Evolutionary conservation across 2,888 invertebrate genomes (phyloP).

Genomic region (Halictus ligatus): DNA sequence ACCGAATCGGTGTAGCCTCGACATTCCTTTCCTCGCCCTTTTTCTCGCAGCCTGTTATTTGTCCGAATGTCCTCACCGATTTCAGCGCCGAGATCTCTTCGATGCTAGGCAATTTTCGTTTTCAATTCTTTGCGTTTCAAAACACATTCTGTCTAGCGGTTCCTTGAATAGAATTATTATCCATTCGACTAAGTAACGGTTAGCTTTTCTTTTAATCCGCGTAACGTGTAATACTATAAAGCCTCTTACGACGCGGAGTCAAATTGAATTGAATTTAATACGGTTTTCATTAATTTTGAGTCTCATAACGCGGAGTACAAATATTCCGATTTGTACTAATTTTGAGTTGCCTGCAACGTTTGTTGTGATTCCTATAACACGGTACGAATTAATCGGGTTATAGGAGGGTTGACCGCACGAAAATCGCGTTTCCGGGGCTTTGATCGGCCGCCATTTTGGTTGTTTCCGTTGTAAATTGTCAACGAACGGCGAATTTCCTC

Average conservation of each 20-base stretch:
- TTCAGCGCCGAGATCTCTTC: background rate
- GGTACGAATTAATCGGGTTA: background rate
- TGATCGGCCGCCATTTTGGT: background rate
- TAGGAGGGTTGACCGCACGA: background rate
- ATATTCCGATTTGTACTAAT: too few species aligned
- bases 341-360: background rate
- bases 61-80: background rate
- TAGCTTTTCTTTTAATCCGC: background rate
- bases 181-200: background rate
- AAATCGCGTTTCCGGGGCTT: background rate
- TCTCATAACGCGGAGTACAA: too few species aligned
- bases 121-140: background rate
- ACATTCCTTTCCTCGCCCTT: slow-evolving; percentile 27
- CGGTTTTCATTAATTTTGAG: too few species aligned
- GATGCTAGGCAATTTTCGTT: background rate
- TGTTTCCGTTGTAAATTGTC: background rate
- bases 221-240: background rate
- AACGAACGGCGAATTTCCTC: background rate
- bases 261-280: too few species aligned
- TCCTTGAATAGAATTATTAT: background rate
- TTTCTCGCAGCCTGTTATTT: slow-evolving; percentile 16
- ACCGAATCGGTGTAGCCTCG: slow-evolving; percentile 35
- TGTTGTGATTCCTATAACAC: background rate
- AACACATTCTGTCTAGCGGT: background rate
- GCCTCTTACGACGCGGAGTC: too few species aligned